phyloP scores from a whole-genome alignment of 35 echinoderm and acorn worm genomes.

The Heliocidaris tuberculata region DNA sequence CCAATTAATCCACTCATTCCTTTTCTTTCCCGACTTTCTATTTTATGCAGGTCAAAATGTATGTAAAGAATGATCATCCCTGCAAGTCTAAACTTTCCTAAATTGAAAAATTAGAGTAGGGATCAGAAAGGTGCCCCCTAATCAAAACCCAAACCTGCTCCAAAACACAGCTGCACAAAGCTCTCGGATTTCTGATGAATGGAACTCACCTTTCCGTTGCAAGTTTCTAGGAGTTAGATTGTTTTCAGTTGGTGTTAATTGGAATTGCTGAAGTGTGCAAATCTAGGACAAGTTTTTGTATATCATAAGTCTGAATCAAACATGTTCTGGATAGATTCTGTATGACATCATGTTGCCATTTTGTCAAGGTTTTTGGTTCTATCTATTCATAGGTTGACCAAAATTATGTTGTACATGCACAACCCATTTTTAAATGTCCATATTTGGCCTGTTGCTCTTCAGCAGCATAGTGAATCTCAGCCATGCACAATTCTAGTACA shows the following conservation, averaged over 20 bases:
- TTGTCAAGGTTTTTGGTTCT: not conserved
- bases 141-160: not conserved
- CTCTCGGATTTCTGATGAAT: not conserved
- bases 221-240: not conserved
- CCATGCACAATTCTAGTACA: too few species aligned
- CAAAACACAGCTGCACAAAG: not conserved
- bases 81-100: slow-evolving; percentile 62
- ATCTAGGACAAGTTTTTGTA: too few species aligned
- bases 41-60: slow-evolving; percentile 46
- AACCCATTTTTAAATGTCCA: too few species aligned
- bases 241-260: too few species aligned
- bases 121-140: not conserved
- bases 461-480: too few species aligned
- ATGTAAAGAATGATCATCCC: slow-evolving; percentile 56
- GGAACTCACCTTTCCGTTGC: not conserved
- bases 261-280: too few species aligned
- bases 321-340: not conserved
- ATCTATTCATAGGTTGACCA: not conserved
- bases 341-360: too few species aligned
- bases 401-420: too few species aligned
- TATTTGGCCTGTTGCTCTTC: too few species aligned
- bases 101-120: not conserved
- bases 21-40: slow-evolving; percentile 47
- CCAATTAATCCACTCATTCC: not conserved
- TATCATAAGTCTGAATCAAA: too few species aligned